phyloP scores from a whole-genome alignment of 2,888 invertebrate species.

The Ormyrus nitidulus region DNA sequence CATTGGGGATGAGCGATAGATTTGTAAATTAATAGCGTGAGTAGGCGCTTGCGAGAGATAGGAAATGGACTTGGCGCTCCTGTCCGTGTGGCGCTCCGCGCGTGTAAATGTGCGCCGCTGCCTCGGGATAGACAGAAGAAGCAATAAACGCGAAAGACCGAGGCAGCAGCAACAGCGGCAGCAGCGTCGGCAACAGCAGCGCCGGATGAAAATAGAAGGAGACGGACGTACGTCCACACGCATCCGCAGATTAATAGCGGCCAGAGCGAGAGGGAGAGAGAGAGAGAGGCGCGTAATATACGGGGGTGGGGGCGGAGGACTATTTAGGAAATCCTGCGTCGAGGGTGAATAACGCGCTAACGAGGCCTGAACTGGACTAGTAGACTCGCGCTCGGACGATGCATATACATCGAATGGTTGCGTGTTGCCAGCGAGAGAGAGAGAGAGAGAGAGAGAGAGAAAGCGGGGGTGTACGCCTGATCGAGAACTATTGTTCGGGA shows the following conservation, averaged over 20 bases:
- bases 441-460: too few species aligned
- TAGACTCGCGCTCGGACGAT: slow-evolving; percentile 6
- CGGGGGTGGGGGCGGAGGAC: slow-evolving; percentile 28
- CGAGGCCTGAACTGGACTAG: slow-evolving; percentile 46
- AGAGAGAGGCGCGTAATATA: slow-evolving; percentile 9
- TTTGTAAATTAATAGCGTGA: slow-evolving; percentile 46
- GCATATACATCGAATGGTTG: neutral
- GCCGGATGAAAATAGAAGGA: too few species aligned
- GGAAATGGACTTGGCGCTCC: neutral
- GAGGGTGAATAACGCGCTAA: slow-evolving; percentile 57
- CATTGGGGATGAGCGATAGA: neutral
- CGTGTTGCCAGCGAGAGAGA: too few species aligned
- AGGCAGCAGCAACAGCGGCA: neutral
- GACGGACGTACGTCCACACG: neutral
- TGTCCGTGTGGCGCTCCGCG: neutral
- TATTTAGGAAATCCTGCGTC: slow-evolving; percentile 57
- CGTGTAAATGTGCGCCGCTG: neutral
- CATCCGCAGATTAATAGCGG: slow-evolving; percentile 33
- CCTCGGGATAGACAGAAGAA: slow-evolving; percentile 14
- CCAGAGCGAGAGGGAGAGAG: neutral
- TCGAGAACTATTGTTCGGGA: slow-evolving; percentile 29
- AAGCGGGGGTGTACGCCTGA: neutral
- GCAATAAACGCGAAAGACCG: slow-evolving; percentile 35
- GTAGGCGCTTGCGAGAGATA: neutral
- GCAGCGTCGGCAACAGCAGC: neutral